These are phyloP conservation scores for Colletes gigas DNA, from an alignment of 1,140 invertebrate species.

Conservation along the genomic window DNA sequence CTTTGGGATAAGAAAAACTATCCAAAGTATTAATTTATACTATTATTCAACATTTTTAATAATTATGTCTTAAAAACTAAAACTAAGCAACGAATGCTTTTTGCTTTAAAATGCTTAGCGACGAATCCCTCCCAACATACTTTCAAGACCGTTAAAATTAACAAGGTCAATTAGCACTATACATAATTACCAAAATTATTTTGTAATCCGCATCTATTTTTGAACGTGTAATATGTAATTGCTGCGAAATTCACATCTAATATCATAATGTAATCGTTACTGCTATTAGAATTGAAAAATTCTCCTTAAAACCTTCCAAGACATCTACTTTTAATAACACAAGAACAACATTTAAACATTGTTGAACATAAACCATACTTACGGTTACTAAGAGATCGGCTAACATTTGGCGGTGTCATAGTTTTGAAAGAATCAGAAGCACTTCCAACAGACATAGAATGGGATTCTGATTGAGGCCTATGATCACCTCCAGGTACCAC, in stretches of 20 bases:
- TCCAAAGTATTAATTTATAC: no score
- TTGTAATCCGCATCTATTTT: background rate
- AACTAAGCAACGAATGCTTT: no score
- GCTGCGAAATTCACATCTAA: background rate
- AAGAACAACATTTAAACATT: conserved; percentile 9
- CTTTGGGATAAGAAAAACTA: no score
- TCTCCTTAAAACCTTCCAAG: background rate
- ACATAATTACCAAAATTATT: no score
- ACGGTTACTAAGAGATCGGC: conserved; percentile 73
- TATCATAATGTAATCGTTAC: background rate
- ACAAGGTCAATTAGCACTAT: no score
- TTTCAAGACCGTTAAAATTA: no score
- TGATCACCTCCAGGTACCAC: conserved; percentile 77
- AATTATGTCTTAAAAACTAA: no score
- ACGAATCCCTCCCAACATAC: no score
- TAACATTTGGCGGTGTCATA: conserved; percentile 77
- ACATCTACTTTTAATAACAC: conserved; percentile 9
- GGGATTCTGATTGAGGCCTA: conserved; percentile 69
- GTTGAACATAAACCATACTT: conserved; percentile 58
- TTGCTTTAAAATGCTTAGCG: no score
- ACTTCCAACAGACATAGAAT: conserved; percentile 71
- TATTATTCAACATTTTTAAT: no score
- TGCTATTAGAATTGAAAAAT: background rate
- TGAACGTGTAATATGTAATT: background rate
- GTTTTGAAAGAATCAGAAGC: conserved; percentile 71